Evolutionary conservation across 1,140 invertebrate species (phyloP).

Genomic region (Anastrepha obliqua): DNA sequence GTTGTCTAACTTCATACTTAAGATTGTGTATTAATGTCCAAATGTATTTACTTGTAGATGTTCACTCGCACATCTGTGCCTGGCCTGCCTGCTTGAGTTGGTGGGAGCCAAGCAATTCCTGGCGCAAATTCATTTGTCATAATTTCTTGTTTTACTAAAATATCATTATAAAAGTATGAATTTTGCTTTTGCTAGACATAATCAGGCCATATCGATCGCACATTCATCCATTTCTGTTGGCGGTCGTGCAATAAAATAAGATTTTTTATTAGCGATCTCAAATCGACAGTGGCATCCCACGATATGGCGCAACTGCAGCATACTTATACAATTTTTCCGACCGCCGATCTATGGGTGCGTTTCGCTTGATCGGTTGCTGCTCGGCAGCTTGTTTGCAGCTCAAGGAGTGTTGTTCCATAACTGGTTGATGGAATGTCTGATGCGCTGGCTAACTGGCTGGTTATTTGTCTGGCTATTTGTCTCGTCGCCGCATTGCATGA

Average conservation of each 20-base stretch:
- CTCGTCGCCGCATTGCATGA: background rate
- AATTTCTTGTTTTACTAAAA: constrained; percentile 15
- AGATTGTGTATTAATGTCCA: too few relatives aligned
- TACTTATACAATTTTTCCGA: background rate
- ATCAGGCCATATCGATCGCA: background rate
- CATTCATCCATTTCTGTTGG: background rate
- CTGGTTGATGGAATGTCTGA: constrained; percentile 37
- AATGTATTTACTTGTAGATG: background rate
- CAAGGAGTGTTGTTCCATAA: background rate
- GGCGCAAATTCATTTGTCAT: constrained; percentile 26
- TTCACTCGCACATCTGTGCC: background rate
- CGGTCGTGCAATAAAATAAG: background rate
- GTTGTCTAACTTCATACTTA: background rate
- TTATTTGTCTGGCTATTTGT: constrained; percentile 50
- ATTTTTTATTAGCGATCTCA: background rate
- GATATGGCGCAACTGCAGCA: constrained; percentile 3
- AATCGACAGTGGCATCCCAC: constrained; percentile 23
- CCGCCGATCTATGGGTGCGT: background rate
- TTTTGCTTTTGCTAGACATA: constrained; percentile 28
- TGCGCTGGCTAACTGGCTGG: background rate
- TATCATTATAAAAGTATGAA: background rate
- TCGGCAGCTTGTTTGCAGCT: background rate
- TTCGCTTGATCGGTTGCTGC: constrained; percentile 26
- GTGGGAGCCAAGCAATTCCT: background rate
- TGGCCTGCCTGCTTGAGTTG: background rate